phyloP scores from a whole-genome alignment of 2,113 vertebrate species.

The Ondatra zibethicus region DNA sequence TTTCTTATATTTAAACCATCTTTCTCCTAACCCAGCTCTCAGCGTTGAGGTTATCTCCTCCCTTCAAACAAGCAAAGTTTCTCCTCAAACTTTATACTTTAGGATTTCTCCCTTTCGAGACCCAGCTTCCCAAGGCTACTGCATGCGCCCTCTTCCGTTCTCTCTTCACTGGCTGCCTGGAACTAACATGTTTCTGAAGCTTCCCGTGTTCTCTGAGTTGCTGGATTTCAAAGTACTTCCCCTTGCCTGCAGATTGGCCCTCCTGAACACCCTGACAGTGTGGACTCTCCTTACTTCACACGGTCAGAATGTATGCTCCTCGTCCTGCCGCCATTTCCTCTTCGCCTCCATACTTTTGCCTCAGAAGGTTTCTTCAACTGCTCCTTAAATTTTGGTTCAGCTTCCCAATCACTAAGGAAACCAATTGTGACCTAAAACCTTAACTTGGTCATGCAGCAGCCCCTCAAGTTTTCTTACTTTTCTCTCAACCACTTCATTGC shows the following conservation, averaged over 20 bases:
- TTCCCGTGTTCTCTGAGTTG: not conserved
- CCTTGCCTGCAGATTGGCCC: not conserved
- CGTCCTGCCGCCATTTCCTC: too few relatives aligned
- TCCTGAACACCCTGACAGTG: not conserved
- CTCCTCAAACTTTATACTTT: not conserved
- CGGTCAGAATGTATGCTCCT: too few relatives aligned
- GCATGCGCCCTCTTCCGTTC: not conserved
- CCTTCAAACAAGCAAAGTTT: not conserved
- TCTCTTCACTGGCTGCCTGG: not conserved
- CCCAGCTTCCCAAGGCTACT: not conserved
- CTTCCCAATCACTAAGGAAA: not conserved
- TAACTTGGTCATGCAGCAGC: not conserved
- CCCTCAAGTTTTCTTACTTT: not conserved
- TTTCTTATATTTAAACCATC: not conserved
- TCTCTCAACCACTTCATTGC: not conserved
- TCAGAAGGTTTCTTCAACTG: not conserved
- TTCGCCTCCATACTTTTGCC: not conserved
- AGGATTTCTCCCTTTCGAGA: not conserved
- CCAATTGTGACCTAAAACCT: not conserved
- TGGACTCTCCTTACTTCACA: not conserved
- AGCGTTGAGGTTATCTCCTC: not conserved
- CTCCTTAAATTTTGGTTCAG: not conserved
- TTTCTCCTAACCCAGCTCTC: not conserved
- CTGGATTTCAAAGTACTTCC: not conserved
- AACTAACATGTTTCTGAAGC: not conserved